A percentile compares a stretch with the other conserved stretches of the same genome.
Conservation (phyloP, 2,888 invertebrate species). For the Quadriops clusia region DNA sequence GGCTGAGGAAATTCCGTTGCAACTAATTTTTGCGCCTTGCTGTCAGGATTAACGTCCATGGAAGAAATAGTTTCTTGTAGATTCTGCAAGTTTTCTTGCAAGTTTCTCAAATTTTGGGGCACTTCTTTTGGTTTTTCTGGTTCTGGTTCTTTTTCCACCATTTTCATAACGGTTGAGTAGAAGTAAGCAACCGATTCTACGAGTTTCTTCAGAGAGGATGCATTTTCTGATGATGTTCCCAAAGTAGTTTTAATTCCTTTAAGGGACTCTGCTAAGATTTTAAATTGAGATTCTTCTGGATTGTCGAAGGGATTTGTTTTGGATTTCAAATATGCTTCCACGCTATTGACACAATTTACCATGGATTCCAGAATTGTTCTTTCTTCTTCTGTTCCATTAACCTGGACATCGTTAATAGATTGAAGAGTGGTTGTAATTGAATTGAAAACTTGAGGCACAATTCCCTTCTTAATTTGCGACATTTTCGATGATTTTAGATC, state of each 20-base stretch:
- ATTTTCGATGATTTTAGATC: too few species aligned
- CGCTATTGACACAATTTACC: too few species aligned
- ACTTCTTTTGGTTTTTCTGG: conserved; percentile 15
- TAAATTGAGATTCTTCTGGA: conserved; percentile 12
- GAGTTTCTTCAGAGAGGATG: conserved; percentile 25
- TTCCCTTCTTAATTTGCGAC: too few species aligned
- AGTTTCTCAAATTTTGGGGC: conserved; percentile 18
- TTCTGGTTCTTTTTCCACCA: conserved; percentile 23
- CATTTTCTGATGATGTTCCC: conserved; percentile 13
- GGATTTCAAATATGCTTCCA: conserved; percentile 9
- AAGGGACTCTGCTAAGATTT: conserved; percentile 11
- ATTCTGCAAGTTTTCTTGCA: conserved; percentile 26
- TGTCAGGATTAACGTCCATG: conserved; percentile 19
- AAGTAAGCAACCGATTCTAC: conserved; percentile 29
- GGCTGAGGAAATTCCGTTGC: conserved; percentile 29
- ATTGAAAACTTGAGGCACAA: too few species aligned
- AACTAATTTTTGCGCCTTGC: conserved; percentile 24
- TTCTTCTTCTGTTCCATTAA: too few species aligned
- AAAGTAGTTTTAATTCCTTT: conserved; percentile 11
- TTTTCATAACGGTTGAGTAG: conserved; percentile 27
- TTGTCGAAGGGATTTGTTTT: too few species aligned
- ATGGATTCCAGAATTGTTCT: too few species aligned
- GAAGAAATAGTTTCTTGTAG: conserved; percentile 26
- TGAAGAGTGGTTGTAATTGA: too few species aligned
- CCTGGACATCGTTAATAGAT: too few species aligned